Conservation (phyloP, 2,113 vertebrate genomes). For the Aptenodytes patagonicus region DNA sequence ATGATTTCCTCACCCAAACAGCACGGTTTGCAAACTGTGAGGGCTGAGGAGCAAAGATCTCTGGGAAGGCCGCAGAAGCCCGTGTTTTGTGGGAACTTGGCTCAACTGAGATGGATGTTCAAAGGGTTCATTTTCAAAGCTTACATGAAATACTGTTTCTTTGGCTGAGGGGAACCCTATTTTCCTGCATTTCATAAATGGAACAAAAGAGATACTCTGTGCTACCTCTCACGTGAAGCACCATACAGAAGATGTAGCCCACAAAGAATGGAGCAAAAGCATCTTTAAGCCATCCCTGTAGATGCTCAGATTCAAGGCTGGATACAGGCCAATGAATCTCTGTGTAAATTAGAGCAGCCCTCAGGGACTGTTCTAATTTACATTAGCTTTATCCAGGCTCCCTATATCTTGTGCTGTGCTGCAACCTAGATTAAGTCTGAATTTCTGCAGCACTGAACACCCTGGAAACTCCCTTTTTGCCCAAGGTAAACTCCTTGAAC, state of each 20-base stretch:
- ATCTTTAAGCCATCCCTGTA: not conserved
- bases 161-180: not conserved
- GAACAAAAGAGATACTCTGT: not conserved
- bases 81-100: not conserved
- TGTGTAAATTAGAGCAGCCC: constrained; percentile 14
- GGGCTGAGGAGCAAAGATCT: not conserved
- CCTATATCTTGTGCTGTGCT: not conserved
- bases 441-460: constrained; percentile 35
- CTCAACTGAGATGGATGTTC: not conserved
- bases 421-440: constrained; percentile 16
- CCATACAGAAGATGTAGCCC: not conserved
- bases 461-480: constrained; percentile 45
- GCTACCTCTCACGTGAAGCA: not conserved
- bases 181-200: not conserved
- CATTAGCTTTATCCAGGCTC: constrained; percentile 13
- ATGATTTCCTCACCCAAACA: not conserved
- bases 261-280: not conserved
- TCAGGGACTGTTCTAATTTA: constrained; percentile 42
- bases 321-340: constrained; percentile 31
- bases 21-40: not conserved
- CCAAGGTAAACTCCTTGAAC: constrained; percentile 10
- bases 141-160: not conserved
- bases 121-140: not conserved
- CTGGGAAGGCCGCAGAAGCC: not conserved
- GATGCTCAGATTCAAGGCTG: not conserved